Percentiles rank a stretch among this genome's conserved stretches.
Evolutionary conservation across 2,888 invertebrate genomes (phyloP).

Genomic region (Eutolmus rufibarbis): DNA sequence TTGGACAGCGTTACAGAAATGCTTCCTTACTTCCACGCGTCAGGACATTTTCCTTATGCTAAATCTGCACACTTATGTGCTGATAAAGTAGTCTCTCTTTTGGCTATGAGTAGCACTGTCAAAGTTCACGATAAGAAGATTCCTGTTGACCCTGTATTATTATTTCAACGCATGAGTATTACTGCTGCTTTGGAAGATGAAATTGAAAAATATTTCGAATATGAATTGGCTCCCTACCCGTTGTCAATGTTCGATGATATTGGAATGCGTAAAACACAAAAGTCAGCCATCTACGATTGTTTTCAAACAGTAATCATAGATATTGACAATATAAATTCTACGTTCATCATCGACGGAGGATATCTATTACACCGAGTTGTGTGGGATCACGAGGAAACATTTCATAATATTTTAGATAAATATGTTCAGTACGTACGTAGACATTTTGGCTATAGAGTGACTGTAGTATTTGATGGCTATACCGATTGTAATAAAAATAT

Average conservation of each 20-base stretch:
- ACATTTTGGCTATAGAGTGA: neutral
- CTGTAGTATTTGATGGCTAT: slow-evolving; percentile 28
- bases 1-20: slow-evolving; percentile 56
- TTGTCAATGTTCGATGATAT: slow-evolving; percentile 39
- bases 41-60: slow-evolving; percentile 35
- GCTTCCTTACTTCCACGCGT: slow-evolving; percentile 53
- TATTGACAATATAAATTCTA: neutral
- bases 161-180: slow-evolving; percentile 45
- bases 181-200: slow-evolving; percentile 40
- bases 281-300: slow-evolving; percentile 34
- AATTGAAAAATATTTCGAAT: slow-evolving; percentile 41
- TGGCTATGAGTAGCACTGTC: slow-evolving; percentile 51
- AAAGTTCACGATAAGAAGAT: slow-evolving; percentile 55
- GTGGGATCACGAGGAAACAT: slow-evolving; percentile 38
- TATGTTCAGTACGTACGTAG: slow-evolving; percentile 30
- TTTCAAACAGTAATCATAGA: neutral
- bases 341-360: slow-evolving; percentile 37
- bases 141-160: slow-evolving; percentile 52
- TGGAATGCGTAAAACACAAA: slow-evolving; percentile 43
- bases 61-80: slow-evolving; percentile 41
- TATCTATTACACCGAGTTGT: slow-evolving; percentile 41
- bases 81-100: slow-evolving; percentile 56
- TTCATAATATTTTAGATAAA: slow-evolving; percentile 3
- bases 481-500: neutral
- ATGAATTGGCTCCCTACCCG: slow-evolving; percentile 42